phyloP scores from a whole-genome alignment of 2,888 invertebrate species.

The Hanleya hanleyi region DNA sequence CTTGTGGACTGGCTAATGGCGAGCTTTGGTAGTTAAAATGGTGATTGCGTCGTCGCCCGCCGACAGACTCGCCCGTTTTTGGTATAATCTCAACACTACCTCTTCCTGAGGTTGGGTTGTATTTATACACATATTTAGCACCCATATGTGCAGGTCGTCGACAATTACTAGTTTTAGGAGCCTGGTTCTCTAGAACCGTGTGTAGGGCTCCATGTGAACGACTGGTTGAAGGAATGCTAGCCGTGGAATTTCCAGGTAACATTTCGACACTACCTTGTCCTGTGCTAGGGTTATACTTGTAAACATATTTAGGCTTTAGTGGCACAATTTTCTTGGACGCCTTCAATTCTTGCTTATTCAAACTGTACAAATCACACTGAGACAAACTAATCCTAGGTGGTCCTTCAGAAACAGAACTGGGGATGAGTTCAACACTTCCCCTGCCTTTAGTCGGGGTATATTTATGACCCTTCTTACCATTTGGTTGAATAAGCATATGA shows the following conservation, averaged over 20 bases:
- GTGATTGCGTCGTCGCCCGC: background rate
- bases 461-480: background rate
- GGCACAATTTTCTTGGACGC: background rate
- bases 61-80: background rate
- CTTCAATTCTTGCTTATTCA: background rate
- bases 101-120: background rate
- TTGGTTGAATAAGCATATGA: background rate
- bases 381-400: background rate
- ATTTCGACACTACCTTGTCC: slow-evolving; percentile 3
- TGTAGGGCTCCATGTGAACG: slow-evolving; percentile 4
- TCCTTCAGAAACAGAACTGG: background rate
- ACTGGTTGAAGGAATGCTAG: background rate
- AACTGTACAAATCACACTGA: background rate
- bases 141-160: background rate
- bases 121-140: slow-evolving; percentile 6
- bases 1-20: background rate
- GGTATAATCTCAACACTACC: slow-evolving; percentile 2
- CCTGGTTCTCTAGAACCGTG: background rate
- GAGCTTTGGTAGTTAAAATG: slow-evolving; percentile 4
- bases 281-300: slow-evolving; percentile 2
- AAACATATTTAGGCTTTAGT: slow-evolving; percentile 4
- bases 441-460: background rate
- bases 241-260: background rate
- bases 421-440: background rate
- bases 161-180: background rate